phyloP scores from a whole-genome alignment of 2,797 vertebrate species.

The Argyrosomus regius region DNA sequence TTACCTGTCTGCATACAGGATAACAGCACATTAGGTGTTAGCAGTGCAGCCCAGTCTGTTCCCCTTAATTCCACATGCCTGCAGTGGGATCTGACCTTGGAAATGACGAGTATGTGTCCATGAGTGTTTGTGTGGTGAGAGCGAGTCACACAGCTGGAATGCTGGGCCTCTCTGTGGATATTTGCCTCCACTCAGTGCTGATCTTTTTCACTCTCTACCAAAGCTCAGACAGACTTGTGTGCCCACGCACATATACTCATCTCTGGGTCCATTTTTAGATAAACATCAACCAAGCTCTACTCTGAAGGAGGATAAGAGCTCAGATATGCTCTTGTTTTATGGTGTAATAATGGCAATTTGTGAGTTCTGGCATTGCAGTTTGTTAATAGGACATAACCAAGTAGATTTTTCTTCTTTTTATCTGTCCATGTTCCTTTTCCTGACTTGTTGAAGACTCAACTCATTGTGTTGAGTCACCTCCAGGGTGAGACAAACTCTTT shows the following conservation, averaged over 20 bases:
- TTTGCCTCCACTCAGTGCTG: constrained; percentile 47
- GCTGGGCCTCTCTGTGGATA: constrained; percentile 69
- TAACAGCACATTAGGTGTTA: not conserved
- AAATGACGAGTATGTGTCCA: constrained; percentile 46
- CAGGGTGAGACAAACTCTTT: not conserved
- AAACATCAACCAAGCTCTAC: constrained; percentile 10
- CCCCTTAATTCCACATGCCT: constrained; percentile 52
- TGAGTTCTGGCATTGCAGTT: constrained; percentile 8
- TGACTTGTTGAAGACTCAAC: not conserved
- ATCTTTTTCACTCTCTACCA: constrained; percentile 41
- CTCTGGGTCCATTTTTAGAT: constrained; percentile 57
- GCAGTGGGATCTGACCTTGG: constrained; percentile 65
- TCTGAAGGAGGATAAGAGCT: constrained; percentile 21
- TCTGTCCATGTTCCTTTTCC: constrained; percentile 6
- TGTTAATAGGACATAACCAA: constrained; percentile 2
- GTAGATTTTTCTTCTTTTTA: not conserved
- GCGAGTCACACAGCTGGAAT: constrained; percentile 76
- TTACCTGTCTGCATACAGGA: constrained; percentile 8
- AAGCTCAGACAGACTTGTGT: constrained; percentile 40
- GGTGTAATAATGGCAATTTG: constrained; percentile 13
- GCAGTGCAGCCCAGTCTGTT: constrained; percentile 5
- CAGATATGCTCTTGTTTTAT: constrained; percentile 8
- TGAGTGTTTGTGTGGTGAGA: constrained; percentile 49
- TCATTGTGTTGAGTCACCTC: constrained; percentile 1
- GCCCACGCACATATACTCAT: constrained; percentile 19